These are phyloP conservation scores for Lepidiolamprologus cunningtoni DNA, from an alignment of 2,113 vertebrate genomes.

Conservation along the genomic window DNA sequence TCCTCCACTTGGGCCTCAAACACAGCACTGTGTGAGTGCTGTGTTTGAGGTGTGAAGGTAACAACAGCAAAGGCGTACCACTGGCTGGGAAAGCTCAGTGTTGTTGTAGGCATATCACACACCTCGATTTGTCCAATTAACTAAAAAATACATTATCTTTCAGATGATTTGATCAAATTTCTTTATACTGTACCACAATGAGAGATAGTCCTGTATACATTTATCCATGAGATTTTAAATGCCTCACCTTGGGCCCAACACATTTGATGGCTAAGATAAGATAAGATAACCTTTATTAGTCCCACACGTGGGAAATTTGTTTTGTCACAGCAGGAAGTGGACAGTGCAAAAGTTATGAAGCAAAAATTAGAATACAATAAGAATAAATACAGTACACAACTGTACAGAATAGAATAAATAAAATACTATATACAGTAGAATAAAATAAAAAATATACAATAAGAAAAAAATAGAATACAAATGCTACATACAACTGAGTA, in stretches of 20 bases:
- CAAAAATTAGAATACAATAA: no score
- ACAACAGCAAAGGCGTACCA: slow-evolving; percentile 70
- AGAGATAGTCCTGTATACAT: not conserved
- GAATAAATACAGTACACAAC: no score
- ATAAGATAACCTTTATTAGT: no score
- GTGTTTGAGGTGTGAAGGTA: slow-evolving; percentile 73
- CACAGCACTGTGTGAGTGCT: slow-evolving; percentile 75
- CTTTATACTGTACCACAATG: not conserved
- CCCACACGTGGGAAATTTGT: no score
- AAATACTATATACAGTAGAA: no score
- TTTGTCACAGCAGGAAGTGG: no score
- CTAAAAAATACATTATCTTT: slow-evolving; percentile 46
- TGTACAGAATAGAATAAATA: no score
- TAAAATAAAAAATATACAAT: no score
- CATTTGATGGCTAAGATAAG: slow-evolving; percentile 64
- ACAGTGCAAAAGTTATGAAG: no score
- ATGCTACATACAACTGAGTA: no score
- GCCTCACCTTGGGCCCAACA: slow-evolving; percentile 65
- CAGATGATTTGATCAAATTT: not conserved
- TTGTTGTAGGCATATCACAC: slow-evolving; percentile 71
- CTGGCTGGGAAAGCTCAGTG: slow-evolving; percentile 67
- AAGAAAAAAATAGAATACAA: no score
- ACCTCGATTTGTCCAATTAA: slow-evolving; percentile 25
- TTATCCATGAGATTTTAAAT: not conserved
- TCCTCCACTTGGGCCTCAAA: slow-evolving; percentile 77